These are phyloP conservation scores for Canis aureus DNA, from an alignment of 2,113 vertebrate species.

Conservation along the genomic window DNA sequence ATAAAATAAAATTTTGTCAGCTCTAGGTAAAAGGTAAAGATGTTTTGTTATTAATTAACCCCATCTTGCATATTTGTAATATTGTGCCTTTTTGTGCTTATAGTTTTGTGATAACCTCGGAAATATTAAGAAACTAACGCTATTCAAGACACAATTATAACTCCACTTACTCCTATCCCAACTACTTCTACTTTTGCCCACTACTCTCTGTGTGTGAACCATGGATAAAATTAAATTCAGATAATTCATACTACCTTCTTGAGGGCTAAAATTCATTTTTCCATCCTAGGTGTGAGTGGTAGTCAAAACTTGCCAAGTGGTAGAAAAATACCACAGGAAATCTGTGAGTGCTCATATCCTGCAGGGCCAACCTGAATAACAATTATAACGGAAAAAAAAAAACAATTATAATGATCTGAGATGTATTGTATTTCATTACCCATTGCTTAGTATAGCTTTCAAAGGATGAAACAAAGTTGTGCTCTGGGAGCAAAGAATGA, in stretches of 20 bases:
- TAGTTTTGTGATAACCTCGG: background rate
- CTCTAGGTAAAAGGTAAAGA: background rate
- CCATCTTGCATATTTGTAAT: background rate
- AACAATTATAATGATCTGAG: constrained; percentile 6
- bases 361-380: background rate
- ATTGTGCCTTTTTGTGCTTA: background rate
- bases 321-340: background rate
- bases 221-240: constrained; percentile 21
- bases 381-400: background rate
- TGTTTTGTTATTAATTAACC: background rate
- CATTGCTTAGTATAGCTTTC: background rate
- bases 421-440: background rate
- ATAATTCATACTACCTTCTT: background rate
- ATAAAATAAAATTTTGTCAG: background rate
- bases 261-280: rapidly evolving
- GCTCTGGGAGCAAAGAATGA: background rate
- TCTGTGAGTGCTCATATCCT: background rate
- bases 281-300: background rate
- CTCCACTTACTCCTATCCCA: background rate
- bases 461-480: background rate
- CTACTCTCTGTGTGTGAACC: background rate
- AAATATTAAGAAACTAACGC: background rate
- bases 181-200: background rate
- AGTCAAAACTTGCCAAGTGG: background rate
- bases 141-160: background rate